phyloP scores from a whole-genome alignment of 2,113 vertebrate genomes.

The Serinus canaria region DNA sequence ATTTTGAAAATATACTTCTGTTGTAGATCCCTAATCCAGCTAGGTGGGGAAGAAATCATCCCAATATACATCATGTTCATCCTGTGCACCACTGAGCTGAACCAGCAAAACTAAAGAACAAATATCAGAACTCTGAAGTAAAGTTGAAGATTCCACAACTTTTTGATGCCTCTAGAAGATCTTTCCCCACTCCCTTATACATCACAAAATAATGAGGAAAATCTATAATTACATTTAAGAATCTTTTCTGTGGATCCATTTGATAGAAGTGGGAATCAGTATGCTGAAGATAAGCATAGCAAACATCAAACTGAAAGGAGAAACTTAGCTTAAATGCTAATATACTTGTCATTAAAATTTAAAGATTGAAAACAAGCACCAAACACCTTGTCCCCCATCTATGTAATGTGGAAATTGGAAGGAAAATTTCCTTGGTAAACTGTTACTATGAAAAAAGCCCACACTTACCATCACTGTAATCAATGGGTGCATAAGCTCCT shows the following conservation, averaged over 20 bases:
- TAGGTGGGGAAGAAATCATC: neutral
- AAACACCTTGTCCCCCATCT: neutral
- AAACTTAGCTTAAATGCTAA: neutral
- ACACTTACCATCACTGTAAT: slow-evolving; percentile 89
- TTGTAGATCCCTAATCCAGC: neutral
- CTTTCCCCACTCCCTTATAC: neutral
- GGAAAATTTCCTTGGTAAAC: neutral
- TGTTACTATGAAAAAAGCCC: neutral
- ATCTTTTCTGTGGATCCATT: neutral
- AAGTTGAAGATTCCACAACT: neutral
- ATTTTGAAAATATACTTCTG: neutral
- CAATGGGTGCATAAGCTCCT: slow-evolving; percentile 85
- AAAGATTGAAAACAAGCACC: neutral
- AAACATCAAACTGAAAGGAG: neutral
- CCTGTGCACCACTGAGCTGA: neutral
- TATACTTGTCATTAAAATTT: neutral
- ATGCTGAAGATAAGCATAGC: neutral
- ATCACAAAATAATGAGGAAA: neutral
- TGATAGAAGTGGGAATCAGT: neutral
- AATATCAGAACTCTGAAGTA: neutral
- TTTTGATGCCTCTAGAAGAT: neutral
- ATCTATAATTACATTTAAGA: neutral
- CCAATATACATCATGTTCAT: neutral
- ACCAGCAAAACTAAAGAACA: neutral
- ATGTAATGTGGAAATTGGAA: neutral